Percentiles rank a stretch among this genome's conserved stretches.
Conservation (phyloP, 2,888 invertebrate genomes). For the Mylabris sibirica region DNA sequence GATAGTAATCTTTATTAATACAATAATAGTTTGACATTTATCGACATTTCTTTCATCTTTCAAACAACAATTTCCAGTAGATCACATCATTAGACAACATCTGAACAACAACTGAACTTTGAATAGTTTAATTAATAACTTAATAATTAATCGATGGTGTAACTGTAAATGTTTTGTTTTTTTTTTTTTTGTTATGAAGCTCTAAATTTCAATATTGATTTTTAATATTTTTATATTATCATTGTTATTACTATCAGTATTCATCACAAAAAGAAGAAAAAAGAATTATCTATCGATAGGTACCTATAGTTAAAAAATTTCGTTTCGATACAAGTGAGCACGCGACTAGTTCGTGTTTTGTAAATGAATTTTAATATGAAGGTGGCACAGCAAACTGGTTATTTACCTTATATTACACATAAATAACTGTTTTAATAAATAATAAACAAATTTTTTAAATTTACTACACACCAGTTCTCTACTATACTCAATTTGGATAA, state of each 20-base stretch:
- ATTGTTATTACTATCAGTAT: neutral
- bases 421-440: too few species aligned
- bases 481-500: neutral
- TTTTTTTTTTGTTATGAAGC: too few species aligned
- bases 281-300: neutral
- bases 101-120: conserved; percentile 16
- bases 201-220: neutral
- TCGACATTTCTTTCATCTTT: conserved; percentile 19
- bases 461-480: neutral
- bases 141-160: too few species aligned
- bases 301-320: neutral
- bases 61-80: conserved; percentile 14
- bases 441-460: neutral
- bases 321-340: conserved; percentile 2
- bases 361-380: conserved; percentile 25
- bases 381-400: conserved; percentile 24
- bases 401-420: conserved; percentile 23
- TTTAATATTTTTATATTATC: neutral
- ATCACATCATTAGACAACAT: neutral
- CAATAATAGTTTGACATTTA: conserved; percentile 27
- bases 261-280: neutral
- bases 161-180: too few species aligned
- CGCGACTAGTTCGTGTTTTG: conserved; percentile 27
- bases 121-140: conserved; percentile 16
- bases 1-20: conserved; percentile 22